phyloP scores from a whole-genome alignment of 30 jellyfish, hydroid and myxozoan genomes.

The Chrysaora quinquecirrha region DNA sequence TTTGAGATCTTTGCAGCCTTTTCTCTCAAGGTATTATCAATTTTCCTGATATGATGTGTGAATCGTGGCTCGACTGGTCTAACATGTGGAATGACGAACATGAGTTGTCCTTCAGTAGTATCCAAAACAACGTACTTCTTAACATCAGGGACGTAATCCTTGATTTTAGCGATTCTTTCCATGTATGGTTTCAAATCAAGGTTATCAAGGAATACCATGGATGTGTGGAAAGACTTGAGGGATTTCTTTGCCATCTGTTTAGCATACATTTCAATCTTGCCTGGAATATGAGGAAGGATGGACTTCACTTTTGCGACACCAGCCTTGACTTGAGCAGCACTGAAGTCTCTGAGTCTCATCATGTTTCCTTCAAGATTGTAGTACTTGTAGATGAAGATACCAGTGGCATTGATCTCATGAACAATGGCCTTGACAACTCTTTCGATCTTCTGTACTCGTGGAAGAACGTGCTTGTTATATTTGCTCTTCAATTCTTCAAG shows the following conservation, averaged over 20 bases:
- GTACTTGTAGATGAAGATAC: conserved; percentile 64
- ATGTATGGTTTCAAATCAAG: conserved; percentile 66
- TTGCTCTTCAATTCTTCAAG: conserved; percentile 25
- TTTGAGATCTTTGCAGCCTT: conserved; percentile 49
- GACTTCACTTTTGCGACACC: conserved; percentile 26
- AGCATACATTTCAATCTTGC: conserved; percentile 39
- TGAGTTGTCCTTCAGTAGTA: conserved; percentile 57
- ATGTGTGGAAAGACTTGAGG: conserved; percentile 69
- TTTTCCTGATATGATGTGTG: conserved; percentile 57
- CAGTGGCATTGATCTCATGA: conserved; percentile 76
- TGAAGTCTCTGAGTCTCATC: conserved; percentile 35
- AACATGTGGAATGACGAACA: conserved; percentile 71
- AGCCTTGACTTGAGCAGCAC: conserved; percentile 25
- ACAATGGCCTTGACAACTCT: conserved; percentile 43
- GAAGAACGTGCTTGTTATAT: conserved; percentile 29
- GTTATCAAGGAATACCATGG: conserved; percentile 67
- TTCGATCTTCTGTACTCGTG: conserved; percentile 45
- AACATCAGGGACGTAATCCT: conserved; percentile 66
- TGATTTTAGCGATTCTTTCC: conserved; percentile 29
- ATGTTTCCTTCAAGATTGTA: conserved; percentile 67
- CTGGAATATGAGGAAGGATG: conserved; percentile 58
- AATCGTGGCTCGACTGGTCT: conserved; percentile 79
- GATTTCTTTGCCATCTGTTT: conserved; percentile 61
- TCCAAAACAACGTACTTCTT: conserved; percentile 83
- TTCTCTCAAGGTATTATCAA: conserved; percentile 49